Percentiles rank a stretch among this genome's conserved stretches.
phyloP scores from a whole-genome alignment of 2,888 invertebrate species.

The Pseudoips prasinana region DNA sequence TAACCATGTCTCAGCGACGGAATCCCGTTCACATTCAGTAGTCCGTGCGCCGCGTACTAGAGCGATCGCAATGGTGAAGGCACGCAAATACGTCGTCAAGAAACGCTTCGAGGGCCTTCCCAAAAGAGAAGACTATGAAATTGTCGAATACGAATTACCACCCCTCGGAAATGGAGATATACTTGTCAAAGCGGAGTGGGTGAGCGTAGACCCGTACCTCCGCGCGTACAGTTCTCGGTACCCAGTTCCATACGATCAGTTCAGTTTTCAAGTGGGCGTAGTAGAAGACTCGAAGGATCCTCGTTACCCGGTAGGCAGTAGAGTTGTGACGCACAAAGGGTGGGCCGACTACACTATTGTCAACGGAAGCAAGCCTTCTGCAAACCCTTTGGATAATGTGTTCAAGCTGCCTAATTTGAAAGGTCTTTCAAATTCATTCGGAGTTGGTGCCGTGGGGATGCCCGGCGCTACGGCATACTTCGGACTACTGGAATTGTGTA shows the following conservation, averaged over 20 bases:
- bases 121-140: conserved; percentile 76
- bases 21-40: neutral
- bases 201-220: conserved; percentile 49
- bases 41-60: neutral
- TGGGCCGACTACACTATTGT: conserved; percentile 36
- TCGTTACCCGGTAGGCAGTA: conserved; percentile 81
- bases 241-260: conserved; percentile 47
- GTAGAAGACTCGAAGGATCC: conserved; percentile 84
- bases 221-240: conserved; percentile 31
- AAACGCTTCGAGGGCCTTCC: conserved; percentile 81
- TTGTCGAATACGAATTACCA: conserved; percentile 82
- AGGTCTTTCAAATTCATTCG: conserved; percentile 77
- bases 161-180: conserved; percentile 50
- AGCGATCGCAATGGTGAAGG: conserved; percentile 18
- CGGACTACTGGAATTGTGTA: conserved; percentile 86
- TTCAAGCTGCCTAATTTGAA: conserved; percentile 80
- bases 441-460: conserved; percentile 85
- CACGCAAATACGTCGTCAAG: conserved; percentile 68
- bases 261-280: conserved; percentile 44
- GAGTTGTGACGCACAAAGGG: conserved; percentile 77
- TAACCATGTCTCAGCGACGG: too few species aligned
- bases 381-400: conserved; percentile 20
- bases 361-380: conserved; percentile 20
- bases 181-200: conserved; percentile 45
- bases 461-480: conserved; percentile 88